phyloP scores from a whole-genome alignment of 1,140 invertebrate genomes.

The Amyelois transitella region DNA sequence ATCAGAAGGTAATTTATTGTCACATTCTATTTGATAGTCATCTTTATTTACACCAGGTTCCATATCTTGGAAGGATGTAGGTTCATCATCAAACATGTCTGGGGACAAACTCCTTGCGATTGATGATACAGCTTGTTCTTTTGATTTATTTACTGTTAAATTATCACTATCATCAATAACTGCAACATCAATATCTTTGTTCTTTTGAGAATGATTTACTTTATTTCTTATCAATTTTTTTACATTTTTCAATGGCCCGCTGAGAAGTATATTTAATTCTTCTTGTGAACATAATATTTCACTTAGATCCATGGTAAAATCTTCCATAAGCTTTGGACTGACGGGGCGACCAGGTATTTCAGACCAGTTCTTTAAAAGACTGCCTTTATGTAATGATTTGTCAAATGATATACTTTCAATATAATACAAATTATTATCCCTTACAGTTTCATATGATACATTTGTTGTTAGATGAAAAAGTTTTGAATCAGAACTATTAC shows the following conservation, averaged over 20 bases:
- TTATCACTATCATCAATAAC: neutral
- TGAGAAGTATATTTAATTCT: conserved; percentile 55
- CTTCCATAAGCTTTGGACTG: conserved; percentile 41
- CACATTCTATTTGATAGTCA: conserved; percentile 8
- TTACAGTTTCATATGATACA: conserved; percentile 40
- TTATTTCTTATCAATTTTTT: conserved; percentile 35
- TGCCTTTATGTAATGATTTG: conserved; percentile 35
- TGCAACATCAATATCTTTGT: neutral
- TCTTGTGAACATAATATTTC: conserved; percentile 43
- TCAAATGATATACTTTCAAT: conserved; percentile 36
- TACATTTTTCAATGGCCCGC: conserved; percentile 31
- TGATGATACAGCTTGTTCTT: neutral
- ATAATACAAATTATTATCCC: conserved; percentile 66
- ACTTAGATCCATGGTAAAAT: conserved; percentile 31
- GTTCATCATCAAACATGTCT: conserved; percentile 74
- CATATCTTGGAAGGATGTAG: conserved; percentile 24
- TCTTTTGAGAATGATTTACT: conserved; percentile 20
- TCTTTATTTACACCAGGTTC: conserved; percentile 1
- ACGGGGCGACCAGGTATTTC: conserved; percentile 62
- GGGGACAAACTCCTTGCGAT: conserved; percentile 60
- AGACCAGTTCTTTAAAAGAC: conserved; percentile 65
- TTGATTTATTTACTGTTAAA: neutral
- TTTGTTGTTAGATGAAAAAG: conserved; percentile 41
- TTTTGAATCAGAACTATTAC: conserved; percentile 9
- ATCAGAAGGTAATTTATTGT: neutral